Base-by-base conservation (phyloP, 2,113 vertebrate genomes). In the Aphelocoma coerulescens region DNA sequence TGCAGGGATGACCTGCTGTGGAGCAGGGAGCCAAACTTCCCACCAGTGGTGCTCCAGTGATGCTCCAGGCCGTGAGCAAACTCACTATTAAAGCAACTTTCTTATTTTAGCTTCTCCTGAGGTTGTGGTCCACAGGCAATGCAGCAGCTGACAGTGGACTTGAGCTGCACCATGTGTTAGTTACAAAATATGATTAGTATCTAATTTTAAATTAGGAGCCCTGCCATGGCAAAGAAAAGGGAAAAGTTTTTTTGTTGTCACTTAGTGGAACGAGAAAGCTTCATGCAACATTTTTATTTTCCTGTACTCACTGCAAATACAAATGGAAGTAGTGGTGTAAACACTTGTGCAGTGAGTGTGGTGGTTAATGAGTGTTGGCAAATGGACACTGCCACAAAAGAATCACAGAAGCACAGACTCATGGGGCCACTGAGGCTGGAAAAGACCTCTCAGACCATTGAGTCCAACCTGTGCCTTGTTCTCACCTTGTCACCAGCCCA, bases 361-460 rank as follows among this genome's bases (percentile, higher is more conserved):
- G 39, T 44, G 58, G 43, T 79, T 72, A 59, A 52, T 65, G n/a
- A 73, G 14, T 1, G 1, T 6, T 63, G 23, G 6, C 48, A 90
- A 66, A 59, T 5, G 48, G 48, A 57, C 57, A 35, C 5, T 44
- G 28, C 35, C 49, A 35, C 18, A 37, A 57, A 85, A 63, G 33
- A 82, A 14, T 30, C 87, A 12, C 1, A 22, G 46, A 51, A 51
- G 24, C 18, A 44, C 0, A 32, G 30, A 49, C 23, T 49, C 23
- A 49, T 26, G 24, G 49, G 49, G 24, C 30, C 28, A 9, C 9
- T 26, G 63, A 41, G 63, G 4, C 1, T 61, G 55, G n/a, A 55
- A 54, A 54, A 83, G 3, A 6, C 6, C n/a, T 26, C 69, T 24
- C 55, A 41, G n/a, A 18, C 26, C 71, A 55, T 2, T 0, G 1